These are phyloP conservation scores for Epirrhoe tristata DNA, from an alignment of 2,888 invertebrate genomes.

Conservation along the genomic window DNA sequence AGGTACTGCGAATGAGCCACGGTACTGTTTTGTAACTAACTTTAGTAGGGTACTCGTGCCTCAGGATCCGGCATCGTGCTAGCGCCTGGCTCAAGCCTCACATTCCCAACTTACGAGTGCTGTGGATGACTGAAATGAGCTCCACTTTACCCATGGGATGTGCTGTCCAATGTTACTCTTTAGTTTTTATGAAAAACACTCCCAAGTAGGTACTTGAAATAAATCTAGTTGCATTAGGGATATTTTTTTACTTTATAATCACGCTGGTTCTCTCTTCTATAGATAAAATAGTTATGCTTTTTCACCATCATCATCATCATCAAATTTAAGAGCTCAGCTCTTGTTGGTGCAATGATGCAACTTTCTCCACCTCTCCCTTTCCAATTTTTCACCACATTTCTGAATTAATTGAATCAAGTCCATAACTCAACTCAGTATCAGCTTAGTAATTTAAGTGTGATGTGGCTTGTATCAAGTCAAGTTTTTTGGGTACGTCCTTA, in stretches of 20 bases:
- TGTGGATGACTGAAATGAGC: conserved; percentile 32
- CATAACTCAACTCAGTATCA: conserved; percentile 40
- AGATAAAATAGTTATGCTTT: conserved; percentile 41
- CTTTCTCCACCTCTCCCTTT: too few relatives aligned
- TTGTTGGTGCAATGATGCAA: too few relatives aligned
- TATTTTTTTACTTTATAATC: conserved; percentile 33
- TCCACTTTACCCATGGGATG: conserved; percentile 22
- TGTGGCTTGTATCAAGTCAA: conserved; percentile 38
- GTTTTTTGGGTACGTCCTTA: conserved; percentile 56
- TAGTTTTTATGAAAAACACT: conserved; percentile 15
- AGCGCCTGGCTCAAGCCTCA: conserved; percentile 11
- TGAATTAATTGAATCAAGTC: conserved; percentile 12
- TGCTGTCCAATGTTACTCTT: conserved; percentile 3
- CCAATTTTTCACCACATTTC: too few relatives aligned
- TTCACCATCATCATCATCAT: conserved; percentile 15
- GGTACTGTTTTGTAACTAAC: conserved; percentile 43
- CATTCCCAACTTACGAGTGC: conserved; percentile 22
- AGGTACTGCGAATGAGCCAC: conserved; percentile 41
- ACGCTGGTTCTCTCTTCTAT: conserved; percentile 31
- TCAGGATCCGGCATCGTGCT: conserved; percentile 34
- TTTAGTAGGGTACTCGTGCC: conserved; percentile 46
- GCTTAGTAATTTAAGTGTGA: conserved; percentile 35
- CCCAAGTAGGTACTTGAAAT: neutral
- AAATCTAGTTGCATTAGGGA: conserved; percentile 2
- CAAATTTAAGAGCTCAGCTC: too few relatives aligned